Base-by-base conservation (phyloP, 1,140 invertebrate species). In the Drosophila littoralis region DNA sequence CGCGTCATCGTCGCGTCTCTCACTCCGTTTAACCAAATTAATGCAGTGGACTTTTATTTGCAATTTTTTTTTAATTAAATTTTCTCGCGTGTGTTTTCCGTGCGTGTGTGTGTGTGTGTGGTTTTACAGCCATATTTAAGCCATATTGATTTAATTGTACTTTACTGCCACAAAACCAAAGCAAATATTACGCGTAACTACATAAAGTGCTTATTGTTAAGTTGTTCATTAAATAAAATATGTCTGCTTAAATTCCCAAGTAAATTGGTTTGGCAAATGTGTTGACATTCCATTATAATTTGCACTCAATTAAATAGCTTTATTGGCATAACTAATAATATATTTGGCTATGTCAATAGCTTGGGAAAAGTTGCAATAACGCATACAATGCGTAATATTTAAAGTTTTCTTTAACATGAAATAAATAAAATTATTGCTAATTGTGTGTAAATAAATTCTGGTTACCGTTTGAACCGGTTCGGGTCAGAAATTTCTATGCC, bases 1-100 rank as follows among this genome's bases (percentile, higher is more conserved):
- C 35, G 54, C 33, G 45, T 55, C 66, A 43, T 35, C 52, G 8
- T 75, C 57, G 17, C 32, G 13, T 50, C 38, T 61, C 67, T 59
- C 67, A 55, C 45, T 59, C 65, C 54, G 77, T 66, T 88, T 88
- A 86, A 86, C 82, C 68, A 88, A 88, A 88, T 89, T 89, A 88
- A 83, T 77, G 83, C 80, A 83, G 59, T 33, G 82, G 83, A 80
- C 72, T 88, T 89, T 89, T 88, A 83, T 83, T 71, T 83, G 77
- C 73, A 54, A 80, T 89, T 72, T 59, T 89, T 72, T 59, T 86
- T 70, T 88, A 88, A 88, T 88, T 88, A 86, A 89, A 88, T 88
- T 89, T 69, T 17, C 45, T 51, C 76, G 45, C 64, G 61, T 66
- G 51, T 65, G 17, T 46, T 61, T 45, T 45, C 22, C 22, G 22